These are phyloP conservation scores for Hybos culiciformis DNA, from an alignment of 2,888 invertebrate species.

Conservation along the genomic window DNA sequence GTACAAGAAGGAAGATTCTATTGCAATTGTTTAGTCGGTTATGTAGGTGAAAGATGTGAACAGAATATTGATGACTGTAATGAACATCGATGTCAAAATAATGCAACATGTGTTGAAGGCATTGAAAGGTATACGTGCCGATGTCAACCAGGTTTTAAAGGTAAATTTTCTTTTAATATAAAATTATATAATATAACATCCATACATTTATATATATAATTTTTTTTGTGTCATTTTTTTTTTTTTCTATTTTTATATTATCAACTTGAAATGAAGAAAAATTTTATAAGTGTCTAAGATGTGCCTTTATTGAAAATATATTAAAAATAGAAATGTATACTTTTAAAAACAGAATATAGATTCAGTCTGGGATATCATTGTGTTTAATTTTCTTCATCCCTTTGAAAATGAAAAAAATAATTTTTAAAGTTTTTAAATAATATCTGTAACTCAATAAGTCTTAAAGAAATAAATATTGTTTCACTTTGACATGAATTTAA, in stretches of 20 bases:
- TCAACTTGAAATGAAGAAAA: not conserved
- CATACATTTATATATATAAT: no score
- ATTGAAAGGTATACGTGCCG: constrained; percentile 80
- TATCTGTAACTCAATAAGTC: not conserved
- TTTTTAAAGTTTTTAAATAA: not conserved
- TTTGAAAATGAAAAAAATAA: not conserved
- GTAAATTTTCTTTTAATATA: constrained; percentile 40
- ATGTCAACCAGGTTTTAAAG: constrained; percentile 79
- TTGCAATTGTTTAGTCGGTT: constrained; percentile 84
- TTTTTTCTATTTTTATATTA: no score
- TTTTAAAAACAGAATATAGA: not conserved
- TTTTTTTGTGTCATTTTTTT: no score
- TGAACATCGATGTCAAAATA: constrained; percentile 79
- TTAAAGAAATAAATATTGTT: no score
- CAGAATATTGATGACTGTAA: constrained; percentile 92
- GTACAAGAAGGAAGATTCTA: constrained; percentile 92
- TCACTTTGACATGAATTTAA: no score
- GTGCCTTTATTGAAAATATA: not conserved
- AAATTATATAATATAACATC: no score
- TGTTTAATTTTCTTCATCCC: not conserved
- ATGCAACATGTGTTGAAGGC: constrained; percentile 85
- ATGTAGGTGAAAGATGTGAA: constrained; percentile 89
- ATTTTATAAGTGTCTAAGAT: not conserved
- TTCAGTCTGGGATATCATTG: not conserved
- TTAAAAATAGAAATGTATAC: not conserved